phyloP scores from a whole-genome alignment of 2,888 invertebrate species.

The Tipula confusa region DNA sequence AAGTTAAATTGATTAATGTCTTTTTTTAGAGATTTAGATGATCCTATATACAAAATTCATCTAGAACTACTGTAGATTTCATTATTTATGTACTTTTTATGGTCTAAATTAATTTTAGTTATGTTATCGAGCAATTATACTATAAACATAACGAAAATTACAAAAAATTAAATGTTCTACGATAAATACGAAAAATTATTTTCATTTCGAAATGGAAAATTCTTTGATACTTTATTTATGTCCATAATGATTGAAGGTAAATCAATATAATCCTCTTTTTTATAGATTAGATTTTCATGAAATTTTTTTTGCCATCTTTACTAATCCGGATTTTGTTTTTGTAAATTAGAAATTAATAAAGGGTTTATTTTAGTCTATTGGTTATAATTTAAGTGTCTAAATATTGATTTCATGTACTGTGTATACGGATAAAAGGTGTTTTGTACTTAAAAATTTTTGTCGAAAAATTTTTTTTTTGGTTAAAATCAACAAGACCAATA shows the following conservation, averaged over 20 bases:
- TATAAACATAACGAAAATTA: background rate
- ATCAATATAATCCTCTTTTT: background rate
- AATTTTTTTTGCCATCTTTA: background rate
- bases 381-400: background rate
- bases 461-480: too few species aligned
- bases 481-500: too few species aligned
- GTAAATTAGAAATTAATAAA: background rate
- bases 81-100: background rate
- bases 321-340: background rate
- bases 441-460: too few species aligned
- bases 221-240: background rate
- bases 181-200: background rate
- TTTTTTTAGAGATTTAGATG: background rate
- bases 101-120: background rate
- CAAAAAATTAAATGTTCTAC: background rate
- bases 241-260: background rate
- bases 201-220: background rate
- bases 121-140: background rate
- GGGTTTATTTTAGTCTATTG: background rate
- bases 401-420: background rate
- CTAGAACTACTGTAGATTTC: too few species aligned
- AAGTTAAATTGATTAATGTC: background rate
- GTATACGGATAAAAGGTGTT: too few species aligned
- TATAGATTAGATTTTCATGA: background rate
- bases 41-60: too few species aligned